These are phyloP conservation scores for Heterotis niloticus DNA, from an alignment of 2,113 vertebrate species.

Conservation along the genomic window DNA sequence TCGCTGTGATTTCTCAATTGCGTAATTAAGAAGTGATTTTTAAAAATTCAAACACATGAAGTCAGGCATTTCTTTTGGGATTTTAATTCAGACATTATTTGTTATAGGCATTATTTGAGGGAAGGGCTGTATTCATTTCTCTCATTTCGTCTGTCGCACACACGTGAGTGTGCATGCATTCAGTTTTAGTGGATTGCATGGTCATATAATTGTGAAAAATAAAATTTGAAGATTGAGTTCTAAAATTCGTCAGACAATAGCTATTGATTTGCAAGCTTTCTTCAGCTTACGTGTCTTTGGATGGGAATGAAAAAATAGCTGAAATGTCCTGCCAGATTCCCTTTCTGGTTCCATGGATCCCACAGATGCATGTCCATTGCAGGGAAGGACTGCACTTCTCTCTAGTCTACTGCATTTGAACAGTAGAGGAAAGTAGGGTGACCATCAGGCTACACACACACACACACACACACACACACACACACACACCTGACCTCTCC, in stretches of 20 bases:
- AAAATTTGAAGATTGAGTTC: too few species aligned
- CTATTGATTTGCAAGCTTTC: not conserved
- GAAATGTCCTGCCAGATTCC: not conserved
- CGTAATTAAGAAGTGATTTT: too few species aligned
- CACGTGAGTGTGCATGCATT: not conserved
- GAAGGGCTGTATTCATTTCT: too few species aligned
- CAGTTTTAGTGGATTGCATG: not conserved
- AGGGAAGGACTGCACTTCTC: not conserved
- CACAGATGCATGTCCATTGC: not conserved
- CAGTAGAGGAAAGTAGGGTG: not conserved
- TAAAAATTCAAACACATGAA: too few species aligned
- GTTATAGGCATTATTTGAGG: too few species aligned
- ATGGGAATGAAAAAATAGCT: not conserved
- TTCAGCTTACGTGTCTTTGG: not conserved
- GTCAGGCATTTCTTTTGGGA: too few species aligned
- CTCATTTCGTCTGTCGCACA: not conserved
- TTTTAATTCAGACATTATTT: too few species aligned
- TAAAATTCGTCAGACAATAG: not conserved
- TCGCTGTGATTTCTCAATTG: too few species aligned
- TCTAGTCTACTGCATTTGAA: constrained; percentile 6
- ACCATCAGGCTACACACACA: not conserved
- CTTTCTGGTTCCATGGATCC: not conserved
- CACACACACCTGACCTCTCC: not conserved
- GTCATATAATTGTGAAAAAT: not conserved
- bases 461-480: not conserved